phyloP scores from a whole-genome alignment of 2,888 invertebrate genomes.

The Panopea generosa region DNA sequence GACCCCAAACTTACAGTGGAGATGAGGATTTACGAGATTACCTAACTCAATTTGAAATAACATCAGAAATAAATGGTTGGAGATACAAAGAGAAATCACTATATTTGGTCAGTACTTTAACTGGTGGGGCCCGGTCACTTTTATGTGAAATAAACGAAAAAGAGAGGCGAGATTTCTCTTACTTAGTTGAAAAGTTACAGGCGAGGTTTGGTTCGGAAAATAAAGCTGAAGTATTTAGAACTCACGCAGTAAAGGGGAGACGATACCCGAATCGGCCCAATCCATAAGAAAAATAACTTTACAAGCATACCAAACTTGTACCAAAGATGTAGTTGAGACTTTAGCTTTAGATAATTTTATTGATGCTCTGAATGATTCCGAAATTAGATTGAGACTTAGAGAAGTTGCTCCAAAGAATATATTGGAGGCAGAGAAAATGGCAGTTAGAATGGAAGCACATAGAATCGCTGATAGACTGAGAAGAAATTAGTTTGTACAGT shows the following conservation, averaged over 20 bases:
- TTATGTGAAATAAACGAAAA: conserved; percentile 35
- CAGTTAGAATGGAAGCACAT: conserved; percentile 38
- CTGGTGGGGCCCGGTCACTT: conserved; percentile 34
- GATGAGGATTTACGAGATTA: conserved; percentile 52
- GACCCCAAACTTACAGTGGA: conserved; percentile 52
- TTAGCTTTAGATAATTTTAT: too few relatives aligned
- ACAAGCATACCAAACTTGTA: conserved; percentile 37
- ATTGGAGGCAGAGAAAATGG: conserved; percentile 37
- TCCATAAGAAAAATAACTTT: conserved; percentile 40
- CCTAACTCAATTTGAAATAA: conserved; percentile 55
- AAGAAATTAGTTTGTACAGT: background rate
- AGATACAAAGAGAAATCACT: conserved; percentile 46
- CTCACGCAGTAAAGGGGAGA: conserved; percentile 32
- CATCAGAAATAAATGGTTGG: conserved; percentile 85
- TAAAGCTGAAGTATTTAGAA: conserved; percentile 46
- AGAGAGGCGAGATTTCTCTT: conserved; percentile 35
- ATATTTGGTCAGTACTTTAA: conserved; percentile 49
- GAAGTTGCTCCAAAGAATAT: conserved; percentile 26
- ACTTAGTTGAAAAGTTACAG: conserved; percentile 32
- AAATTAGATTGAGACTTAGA: conserved; percentile 27
- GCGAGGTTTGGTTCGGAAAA: conserved; percentile 44
- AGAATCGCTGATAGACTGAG: conserved; percentile 43
- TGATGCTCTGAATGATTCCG: too few relatives aligned
- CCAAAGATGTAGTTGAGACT: conserved; percentile 23
- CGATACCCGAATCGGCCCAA: conserved; percentile 56